Conservation (phyloP, 2,113 vertebrate species). For the Nothobranchius furzeri region DNA sequence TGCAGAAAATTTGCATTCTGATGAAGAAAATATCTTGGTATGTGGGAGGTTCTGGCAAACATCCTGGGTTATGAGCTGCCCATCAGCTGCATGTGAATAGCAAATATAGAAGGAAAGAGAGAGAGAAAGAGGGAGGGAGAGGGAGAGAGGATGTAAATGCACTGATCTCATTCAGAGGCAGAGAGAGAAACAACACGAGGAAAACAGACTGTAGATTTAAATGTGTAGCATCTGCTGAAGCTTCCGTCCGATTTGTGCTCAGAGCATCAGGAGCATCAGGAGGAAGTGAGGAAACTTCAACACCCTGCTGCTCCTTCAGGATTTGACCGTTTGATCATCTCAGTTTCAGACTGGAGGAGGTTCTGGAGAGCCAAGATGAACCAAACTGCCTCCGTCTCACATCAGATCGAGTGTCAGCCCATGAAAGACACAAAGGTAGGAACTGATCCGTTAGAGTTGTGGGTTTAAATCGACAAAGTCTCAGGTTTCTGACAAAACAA, state of each 20-base stretch:
- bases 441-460: neutral
- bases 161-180: neutral
- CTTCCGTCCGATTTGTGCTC: neutral
- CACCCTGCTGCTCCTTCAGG: conserved; percentile 18
- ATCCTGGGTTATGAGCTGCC: conserved; percentile 60
- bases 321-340: neutral
- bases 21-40: conserved; percentile 51
- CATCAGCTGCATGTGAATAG: conserved; percentile 45
- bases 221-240: conserved; percentile 6
- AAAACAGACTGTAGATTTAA: conserved; percentile 24
- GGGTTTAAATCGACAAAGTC: too few relatives aligned
- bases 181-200: conserved; percentile 25
- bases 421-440: conserved; percentile 62
- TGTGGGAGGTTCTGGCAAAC: conserved; percentile 71
- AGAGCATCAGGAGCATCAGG: conserved; percentile 3
- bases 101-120: neutral
- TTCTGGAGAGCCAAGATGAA: conserved; percentile 48
- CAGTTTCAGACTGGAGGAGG: conserved; percentile 4
- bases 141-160: conserved; percentile 7
- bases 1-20: conserved; percentile 54
- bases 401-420: conserved; percentile 68
- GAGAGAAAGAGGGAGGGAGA: neutral
- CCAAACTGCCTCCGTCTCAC: conserved; percentile 68
- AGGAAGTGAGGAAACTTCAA: conserved; percentile 22
- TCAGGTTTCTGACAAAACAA: too few relatives aligned